Percentiles rank a stretch among this genome's conserved stretches.
Conservation (phyloP, 2,888 invertebrate species). For the Spicauda simplicius region DNA sequence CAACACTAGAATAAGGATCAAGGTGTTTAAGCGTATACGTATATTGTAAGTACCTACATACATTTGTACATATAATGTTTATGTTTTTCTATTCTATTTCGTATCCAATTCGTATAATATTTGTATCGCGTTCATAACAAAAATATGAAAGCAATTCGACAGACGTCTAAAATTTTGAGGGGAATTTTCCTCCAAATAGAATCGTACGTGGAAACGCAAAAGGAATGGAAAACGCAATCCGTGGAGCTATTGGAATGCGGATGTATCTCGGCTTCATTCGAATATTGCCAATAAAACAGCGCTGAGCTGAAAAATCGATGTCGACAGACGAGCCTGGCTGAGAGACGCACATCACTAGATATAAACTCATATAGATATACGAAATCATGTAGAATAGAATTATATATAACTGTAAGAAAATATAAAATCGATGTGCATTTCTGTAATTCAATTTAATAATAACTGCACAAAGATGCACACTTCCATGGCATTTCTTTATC, state of each 20-base stretch:
- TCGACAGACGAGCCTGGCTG: constrained; percentile 68
- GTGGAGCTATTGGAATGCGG: constrained; percentile 54
- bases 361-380: not conserved
- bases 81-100: not conserved
- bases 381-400: no score
- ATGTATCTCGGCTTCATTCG: constrained; percentile 64
- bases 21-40: no score
- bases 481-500: no score
- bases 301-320: constrained; percentile 84
- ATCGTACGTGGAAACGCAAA: constrained; percentile 26
- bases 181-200: constrained; percentile 29
- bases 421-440: no score
- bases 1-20: no score
- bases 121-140: not conserved
- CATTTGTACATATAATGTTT: no score
- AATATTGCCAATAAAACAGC: constrained; percentile 83
- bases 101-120: not conserved
- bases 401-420: no score
- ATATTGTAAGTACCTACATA: no score
- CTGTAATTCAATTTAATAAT: no score
- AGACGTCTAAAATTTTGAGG: constrained; percentile 13
- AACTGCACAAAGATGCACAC: no score
- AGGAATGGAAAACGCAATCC: constrained; percentile 47
- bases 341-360: constrained; percentile 39
- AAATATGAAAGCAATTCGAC: not conserved